Evolutionary conservation across 1,140 invertebrate genomes (phyloP), one percentile per base, ranked within the genome.

Genomic region (Pogonomyrmex barbatus): DNA sequence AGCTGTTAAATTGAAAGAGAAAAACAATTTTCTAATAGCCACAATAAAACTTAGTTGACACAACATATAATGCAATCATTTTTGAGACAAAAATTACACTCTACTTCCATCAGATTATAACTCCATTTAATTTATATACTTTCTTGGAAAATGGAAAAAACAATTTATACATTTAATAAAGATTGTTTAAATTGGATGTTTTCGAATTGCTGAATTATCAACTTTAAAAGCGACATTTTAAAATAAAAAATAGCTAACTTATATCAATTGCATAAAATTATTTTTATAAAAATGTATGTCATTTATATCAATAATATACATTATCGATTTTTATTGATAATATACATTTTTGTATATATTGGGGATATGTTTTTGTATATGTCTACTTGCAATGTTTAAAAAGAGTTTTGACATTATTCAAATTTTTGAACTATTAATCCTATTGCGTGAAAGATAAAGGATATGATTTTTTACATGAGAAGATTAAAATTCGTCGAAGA

Each of bases 401-500:
- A 42, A 47, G 45, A 4, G 30, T 47, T 14, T 36, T 8, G 17
- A 10, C 1, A n/a, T 33, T 67, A 17, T 52, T 39, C 10, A 33
- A 12, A 78, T 6, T 24, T 45, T 67, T 52, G 45, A 52, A 67
- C 36, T 52, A 24, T 30, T 45, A 79, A 65, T 52, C 12, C 10
- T 30, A 33, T 39, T 36, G n/a, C 33, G 36, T 62, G 33, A 6
- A 56, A 0, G 24, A 14, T 58, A 5, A 5, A 4, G 30, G 58
- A 36, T 17, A 50, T 47, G 70, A 39, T 78, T 79, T 68, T 45
- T 10, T 52, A 8, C 45, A n/a, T 2, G 17, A 36, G 33, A 5
- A 2, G 24, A 2, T 60, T 45, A 56, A 70, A 70, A 81, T 70
- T 70, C 8, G 42, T 47, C 45, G 56, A 62, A 47, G 65, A 17